Percentiles rank a stretch among this genome's conserved stretches.
These are phyloP conservation scores for Melieria omissa DNA, from an alignment of 2,888 invertebrate species.

Conservation along the genomic window DNA sequence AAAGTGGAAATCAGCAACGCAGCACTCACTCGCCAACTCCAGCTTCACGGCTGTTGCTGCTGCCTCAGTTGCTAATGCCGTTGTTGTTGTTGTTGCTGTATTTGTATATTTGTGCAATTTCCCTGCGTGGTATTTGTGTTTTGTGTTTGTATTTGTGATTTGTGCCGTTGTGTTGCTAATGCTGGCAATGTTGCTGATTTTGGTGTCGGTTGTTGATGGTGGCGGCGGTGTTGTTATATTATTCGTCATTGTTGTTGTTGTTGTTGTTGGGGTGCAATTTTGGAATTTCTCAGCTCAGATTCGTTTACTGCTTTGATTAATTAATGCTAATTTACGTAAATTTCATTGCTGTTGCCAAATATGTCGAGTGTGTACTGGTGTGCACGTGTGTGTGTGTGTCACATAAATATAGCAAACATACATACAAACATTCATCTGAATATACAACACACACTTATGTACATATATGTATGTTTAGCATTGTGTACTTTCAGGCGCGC, in stretches of 20 bases:
- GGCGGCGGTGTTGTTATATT: slow-evolving; percentile 5
- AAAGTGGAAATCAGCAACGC: slow-evolving; percentile 8
- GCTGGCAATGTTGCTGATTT: slow-evolving; percentile 33
- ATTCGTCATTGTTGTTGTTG: slow-evolving; percentile 34
- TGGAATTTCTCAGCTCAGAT: slow-evolving; percentile 46
- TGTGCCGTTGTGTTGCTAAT: slow-evolving; percentile 22
- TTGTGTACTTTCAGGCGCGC: too few relatives aligned
- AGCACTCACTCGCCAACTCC: background rate
- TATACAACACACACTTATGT: slow-evolving; percentile 13
- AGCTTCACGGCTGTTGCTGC: background rate
- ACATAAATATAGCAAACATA: background rate
- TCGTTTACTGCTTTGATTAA: slow-evolving; percentile 57
- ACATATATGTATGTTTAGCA: background rate
- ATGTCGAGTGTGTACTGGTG: slow-evolving; percentile 37
- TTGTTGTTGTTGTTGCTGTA: slow-evolving; percentile 2
- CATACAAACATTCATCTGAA: slow-evolving; percentile 37
- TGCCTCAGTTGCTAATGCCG: slow-evolving; percentile 5
- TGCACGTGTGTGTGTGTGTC: too few relatives aligned
- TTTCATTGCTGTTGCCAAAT: slow-evolving; percentile 47
- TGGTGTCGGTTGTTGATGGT: slow-evolving; percentile 10
- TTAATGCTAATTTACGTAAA: slow-evolving; percentile 58
- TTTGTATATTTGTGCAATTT: background rate
- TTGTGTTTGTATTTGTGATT: slow-evolving; percentile 7
- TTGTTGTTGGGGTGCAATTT: slow-evolving; percentile 38
- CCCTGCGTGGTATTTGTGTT: background rate